Evolutionary conservation across 2,888 invertebrate genomes (phyloP), one percentile per base, ranked within the genome.

Genomic region (Sarcophaga subvicina): DNA sequence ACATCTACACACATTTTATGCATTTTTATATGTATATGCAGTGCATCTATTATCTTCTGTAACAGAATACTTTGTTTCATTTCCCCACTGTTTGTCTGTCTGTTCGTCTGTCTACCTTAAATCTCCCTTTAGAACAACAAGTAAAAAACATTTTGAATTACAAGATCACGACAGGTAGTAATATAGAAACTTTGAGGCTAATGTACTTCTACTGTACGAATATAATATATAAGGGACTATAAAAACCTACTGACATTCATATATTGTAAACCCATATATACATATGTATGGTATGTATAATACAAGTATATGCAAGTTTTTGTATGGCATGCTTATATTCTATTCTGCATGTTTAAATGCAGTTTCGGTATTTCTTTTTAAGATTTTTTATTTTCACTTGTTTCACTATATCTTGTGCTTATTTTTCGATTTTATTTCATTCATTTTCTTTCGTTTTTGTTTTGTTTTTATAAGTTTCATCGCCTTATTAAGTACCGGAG

Each of bases 141-240:
- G 80, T 71, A 80, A 77, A 77, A 83, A 81, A 79, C 79, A 79
- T 80, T 82, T 82, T 60, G 82, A 84, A 80, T 87, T 81, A 85
- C 85, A 80, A 88, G 85, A 86, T 81, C 83, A 88, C 80, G 82
- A 66, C 81, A 88, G 86, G 86, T 85, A 78, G 83, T 88, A 83
- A 84, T 81, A 80, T 86, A 82, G 76, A 71, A 85, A 88, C 88
- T 80, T 83, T 81, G 71, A 10, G 83, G 81, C 86, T 86, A 86
- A 86, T 86, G 66, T 82, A 82, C 86, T 79, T 82, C 71, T 82
- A 62, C 54, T 70, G 72, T 85, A 37, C 2, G 37, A 63, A 73
- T 69, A 78, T 73, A 59, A 78, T 27, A 78, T 77, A 27, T 69
- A 77, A 20, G 69, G 47, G 45, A 47, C 54, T 66, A 67, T 37